Percentiles rank a stretch among this genome's conserved stretches.
Conservation (phyloP, 1,140 invertebrate genomes). For the Andricus grossulariae region DNA sequence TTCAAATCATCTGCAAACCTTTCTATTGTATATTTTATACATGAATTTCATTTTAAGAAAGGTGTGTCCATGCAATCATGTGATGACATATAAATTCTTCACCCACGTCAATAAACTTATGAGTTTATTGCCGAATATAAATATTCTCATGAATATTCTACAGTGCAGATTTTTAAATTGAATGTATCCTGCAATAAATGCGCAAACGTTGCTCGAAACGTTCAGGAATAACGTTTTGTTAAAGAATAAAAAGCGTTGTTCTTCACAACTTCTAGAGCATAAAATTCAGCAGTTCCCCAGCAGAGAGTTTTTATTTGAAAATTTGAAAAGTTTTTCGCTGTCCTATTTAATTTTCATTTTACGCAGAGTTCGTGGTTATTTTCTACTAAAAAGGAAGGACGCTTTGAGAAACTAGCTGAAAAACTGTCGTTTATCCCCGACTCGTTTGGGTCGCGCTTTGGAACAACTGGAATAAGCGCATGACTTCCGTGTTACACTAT, state of each 20-base stretch:
- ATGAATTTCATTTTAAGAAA: neutral
- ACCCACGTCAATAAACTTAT: slow-evolving; percentile 17
- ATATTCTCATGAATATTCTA: slow-evolving; percentile 6
- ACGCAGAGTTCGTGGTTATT: neutral
- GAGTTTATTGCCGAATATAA: too few species aligned
- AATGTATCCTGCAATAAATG: neutral
- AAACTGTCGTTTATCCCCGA: slow-evolving; percentile 8
- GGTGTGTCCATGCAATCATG: neutral
- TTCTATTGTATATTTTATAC: neutral
- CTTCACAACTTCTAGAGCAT: neutral
- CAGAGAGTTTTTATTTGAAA: neutral
- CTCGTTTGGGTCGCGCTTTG: neutral
- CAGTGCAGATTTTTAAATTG: neutral
- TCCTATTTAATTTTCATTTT: slow-evolving; percentile 23
- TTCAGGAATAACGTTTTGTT: neutral
- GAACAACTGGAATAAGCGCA: slow-evolving; percentile 6
- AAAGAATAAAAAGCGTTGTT: neutral
- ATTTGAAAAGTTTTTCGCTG: neutral
- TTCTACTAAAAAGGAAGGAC: neutral
- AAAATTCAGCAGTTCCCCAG: neutral
- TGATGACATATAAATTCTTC: slow-evolving; percentile 10
- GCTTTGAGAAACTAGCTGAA: slow-evolving; percentile 19
- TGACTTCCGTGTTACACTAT: neutral
- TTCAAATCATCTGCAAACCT: neutral
- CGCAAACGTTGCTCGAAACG: neutral